Evolutionary conservation across 1,140 invertebrate genomes (phyloP).

Genomic region (Palaemon carinicauda): DNA sequence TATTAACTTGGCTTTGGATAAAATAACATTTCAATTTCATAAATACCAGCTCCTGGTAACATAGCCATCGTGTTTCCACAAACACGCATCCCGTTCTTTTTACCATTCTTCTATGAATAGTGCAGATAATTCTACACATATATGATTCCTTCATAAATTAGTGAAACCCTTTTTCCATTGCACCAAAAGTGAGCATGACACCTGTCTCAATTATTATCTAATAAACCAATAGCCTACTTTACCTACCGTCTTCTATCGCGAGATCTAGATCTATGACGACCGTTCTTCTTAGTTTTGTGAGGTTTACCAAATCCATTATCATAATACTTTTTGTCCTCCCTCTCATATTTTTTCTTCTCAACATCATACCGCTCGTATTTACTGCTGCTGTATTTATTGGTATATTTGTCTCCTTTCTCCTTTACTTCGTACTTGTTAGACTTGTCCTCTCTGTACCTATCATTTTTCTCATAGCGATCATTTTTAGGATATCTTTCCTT

Average conservation of each 20-base stretch:
- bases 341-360: constrained; percentile 44
- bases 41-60: too few relatives aligned
- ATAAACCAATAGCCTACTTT: background rate
- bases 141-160: too few relatives aligned
- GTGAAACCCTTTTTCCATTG: too few relatives aligned
- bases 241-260: constrained; percentile 39
- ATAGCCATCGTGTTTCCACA: too few relatives aligned
- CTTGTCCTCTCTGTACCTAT: constrained; percentile 41
- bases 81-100: too few relatives aligned
- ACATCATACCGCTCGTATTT: constrained; percentile 36
- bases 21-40: too few relatives aligned
- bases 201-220: too few relatives aligned
- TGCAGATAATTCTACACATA: too few relatives aligned
- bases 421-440: constrained; percentile 27
- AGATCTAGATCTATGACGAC: constrained; percentile 36
- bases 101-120: too few relatives aligned
- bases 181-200: too few relatives aligned
- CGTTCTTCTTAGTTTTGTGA: constrained; percentile 46
- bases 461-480: constrained; percentile 46
- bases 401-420: constrained; percentile 40
- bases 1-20: too few relatives aligned
- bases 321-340: constrained; percentile 49
- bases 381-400: constrained; percentile 21
- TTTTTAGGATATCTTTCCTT: constrained; percentile 28
- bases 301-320: constrained; percentile 49